Evolutionary conservation across 1,140 invertebrate species (phyloP), one percentile per base, ranked within the genome.

Genomic region (Neodiprion pinetum): DNA sequence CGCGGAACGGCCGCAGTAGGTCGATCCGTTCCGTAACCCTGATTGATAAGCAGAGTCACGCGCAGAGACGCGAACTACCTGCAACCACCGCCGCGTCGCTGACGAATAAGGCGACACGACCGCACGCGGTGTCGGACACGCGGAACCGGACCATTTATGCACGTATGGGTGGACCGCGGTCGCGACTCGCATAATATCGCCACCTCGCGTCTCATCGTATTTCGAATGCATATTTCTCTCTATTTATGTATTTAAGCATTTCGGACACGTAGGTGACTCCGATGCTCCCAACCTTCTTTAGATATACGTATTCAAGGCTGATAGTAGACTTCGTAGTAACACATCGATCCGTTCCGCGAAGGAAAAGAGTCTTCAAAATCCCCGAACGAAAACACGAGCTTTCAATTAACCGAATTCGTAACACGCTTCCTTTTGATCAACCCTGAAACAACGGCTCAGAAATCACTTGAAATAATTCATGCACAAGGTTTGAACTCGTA

Each of bases 1-100:
- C 82, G 72, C 79, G 66, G 67, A 73, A 73, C 67, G 71, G 48
- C 53, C 11, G 72, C 71, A 69, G 79, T 77, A 75, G 75, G 71
- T 76, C 77, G 82, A 74, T 76, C 5, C 28, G 9, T 61, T 61
- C 53, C 11, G n/a, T 61, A 69, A 72, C 53, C 70, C 68, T 82
- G 80, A 85, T 84, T 83, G 84, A 84, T 85, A 85, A 83, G 72
- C 81, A 81, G 61, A 74, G 81, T 80, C 82, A 83, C 83, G 81
- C 78, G 82, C 75, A 9, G 11, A 61, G n/a, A 61, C 28, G 28
- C 28, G 28, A 40, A 40, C 28, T 40, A 40, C 28, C 28, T 4
- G 28, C 28, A 40, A 40, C 28, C 28, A 40, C 28, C 28, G 28
- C 28, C 28, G 28, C 5, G 28, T 75, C 72, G 75, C 77, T 78